Conservation (phyloP, 1,140 invertebrate species). For the Neotoxoptera formosana region DNA sequence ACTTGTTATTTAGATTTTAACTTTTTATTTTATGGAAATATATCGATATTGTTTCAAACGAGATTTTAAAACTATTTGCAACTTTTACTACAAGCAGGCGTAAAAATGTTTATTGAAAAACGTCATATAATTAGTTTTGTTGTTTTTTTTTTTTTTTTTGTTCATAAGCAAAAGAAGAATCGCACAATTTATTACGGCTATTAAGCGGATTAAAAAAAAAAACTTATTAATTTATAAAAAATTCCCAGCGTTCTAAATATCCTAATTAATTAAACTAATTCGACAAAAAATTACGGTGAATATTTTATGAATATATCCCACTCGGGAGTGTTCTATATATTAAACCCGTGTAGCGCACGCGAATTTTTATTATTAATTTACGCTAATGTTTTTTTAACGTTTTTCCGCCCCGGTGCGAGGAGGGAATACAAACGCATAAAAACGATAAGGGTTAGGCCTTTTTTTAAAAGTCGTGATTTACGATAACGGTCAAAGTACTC, state of each 20-base stretch:
- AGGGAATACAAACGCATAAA: background rate
- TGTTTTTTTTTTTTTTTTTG: background rate
- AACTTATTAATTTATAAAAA: background rate
- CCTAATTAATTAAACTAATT: constrained; percentile 39
- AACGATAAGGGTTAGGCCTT: constrained; percentile 11
- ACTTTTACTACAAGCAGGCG: background rate
- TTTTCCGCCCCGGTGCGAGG: background rate
- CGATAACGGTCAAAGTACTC: constrained; percentile 21
- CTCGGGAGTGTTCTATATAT: background rate
- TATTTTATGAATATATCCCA: background rate
- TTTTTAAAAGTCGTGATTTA: constrained; percentile 40
- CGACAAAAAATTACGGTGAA: constrained; percentile 15
- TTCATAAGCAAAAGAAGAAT: background rate
- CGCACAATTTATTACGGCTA: constrained; percentile 9
- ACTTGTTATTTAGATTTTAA: background rate
- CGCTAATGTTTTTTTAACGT: constrained; percentile 41
- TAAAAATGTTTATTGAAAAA: background rate
- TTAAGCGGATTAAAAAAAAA: constrained; percentile 24
- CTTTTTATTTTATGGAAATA: background rate
- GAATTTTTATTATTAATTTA: constrained; percentile 54
- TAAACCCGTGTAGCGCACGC: background rate
- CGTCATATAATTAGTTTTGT: background rate
- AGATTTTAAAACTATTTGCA: background rate
- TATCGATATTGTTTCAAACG: background rate
- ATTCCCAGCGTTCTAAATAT: background rate